Conservation (phyloP, 1,140 invertebrate genomes). For the Adelges cooleyi region DNA sequence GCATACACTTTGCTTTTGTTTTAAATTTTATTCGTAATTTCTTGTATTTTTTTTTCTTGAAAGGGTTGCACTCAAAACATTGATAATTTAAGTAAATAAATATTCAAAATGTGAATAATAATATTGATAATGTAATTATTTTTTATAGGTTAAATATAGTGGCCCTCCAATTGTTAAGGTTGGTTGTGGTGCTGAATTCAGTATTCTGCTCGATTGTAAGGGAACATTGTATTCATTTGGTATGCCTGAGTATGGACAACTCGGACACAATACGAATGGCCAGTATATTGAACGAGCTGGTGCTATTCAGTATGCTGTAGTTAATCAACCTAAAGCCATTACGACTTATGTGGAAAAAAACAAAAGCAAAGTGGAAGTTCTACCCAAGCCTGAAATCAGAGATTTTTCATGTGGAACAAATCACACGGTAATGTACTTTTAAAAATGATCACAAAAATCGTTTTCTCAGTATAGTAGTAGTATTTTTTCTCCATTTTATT, state of each 20-base stretch:
- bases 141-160: conserved; percentile 40
- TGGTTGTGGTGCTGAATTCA: conserved; percentile 84
- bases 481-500: neutral
- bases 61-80: too few species aligned
- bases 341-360: conserved; percentile 76
- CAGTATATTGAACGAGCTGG: conserved; percentile 84
- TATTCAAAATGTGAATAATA: neutral
- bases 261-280: conserved; percentile 86
- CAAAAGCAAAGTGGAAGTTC: conserved; percentile 67
- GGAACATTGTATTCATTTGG: conserved; percentile 84
- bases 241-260: conserved; percentile 79
- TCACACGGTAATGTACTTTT: conserved; percentile 73
- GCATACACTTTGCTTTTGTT: too few species aligned
- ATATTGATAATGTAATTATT: too few species aligned
- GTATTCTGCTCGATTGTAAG: conserved; percentile 77
- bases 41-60: neutral
- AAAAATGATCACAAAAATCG: conserved; percentile 71
- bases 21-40: too few species aligned
- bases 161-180: conserved; percentile 72
- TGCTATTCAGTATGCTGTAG: conserved; percentile 75
- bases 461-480: neutral
- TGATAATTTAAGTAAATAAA: too few species aligned
- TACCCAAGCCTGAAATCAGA: conserved; percentile 76
- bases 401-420: conserved; percentile 84
- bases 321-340: conserved; percentile 71